phyloP scores from a whole-genome alignment of 2,888 invertebrate species.

The Sinopyrophorus schimmeli region DNA sequence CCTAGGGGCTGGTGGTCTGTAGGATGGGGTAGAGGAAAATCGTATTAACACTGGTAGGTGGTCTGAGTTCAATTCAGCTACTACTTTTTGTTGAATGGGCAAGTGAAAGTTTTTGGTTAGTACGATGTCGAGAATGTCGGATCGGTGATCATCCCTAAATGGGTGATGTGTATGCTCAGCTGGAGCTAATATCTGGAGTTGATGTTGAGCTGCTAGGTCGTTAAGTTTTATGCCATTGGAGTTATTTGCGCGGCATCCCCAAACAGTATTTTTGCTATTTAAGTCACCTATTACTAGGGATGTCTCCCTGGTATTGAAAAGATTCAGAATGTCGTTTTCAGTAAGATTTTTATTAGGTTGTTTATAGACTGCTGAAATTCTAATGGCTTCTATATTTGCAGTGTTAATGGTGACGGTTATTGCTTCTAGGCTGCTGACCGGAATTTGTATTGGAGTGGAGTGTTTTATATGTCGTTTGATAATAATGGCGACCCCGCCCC shows the following conservation, averaged over 20 bases:
- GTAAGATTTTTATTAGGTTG: constrained; percentile 3
- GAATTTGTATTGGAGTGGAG: constrained; percentile 1
- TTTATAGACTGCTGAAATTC: constrained; percentile 4
- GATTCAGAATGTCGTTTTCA: background rate
- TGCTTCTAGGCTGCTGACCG: constrained; percentile 2
- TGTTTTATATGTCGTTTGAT: constrained; percentile 5
- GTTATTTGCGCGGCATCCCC: background rate
- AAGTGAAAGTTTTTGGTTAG: background rate
- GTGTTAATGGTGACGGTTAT: constrained; percentile 3
- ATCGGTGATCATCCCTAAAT: background rate
- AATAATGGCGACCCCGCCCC: constrained; percentile 3
- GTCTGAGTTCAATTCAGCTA: constrained; percentile 1
- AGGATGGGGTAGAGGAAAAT: background rate
- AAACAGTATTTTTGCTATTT: background rate
- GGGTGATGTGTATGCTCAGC: background rate
- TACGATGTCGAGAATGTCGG: background rate
- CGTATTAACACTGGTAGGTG: background rate
- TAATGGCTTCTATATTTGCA: constrained; percentile 1
- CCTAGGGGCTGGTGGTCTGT: constrained; percentile 1
- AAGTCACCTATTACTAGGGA: background rate
- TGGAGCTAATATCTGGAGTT: background rate
- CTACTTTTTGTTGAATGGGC: constrained; percentile 2
- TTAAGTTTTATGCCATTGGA: constrained; percentile 2
- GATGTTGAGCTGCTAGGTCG: background rate
- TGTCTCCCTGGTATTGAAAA: background rate